Evolutionary conservation across 1,140 invertebrate species (phyloP), one percentile per base, ranked within the genome.

Genomic region (Drosophila ohnishii): DNA sequence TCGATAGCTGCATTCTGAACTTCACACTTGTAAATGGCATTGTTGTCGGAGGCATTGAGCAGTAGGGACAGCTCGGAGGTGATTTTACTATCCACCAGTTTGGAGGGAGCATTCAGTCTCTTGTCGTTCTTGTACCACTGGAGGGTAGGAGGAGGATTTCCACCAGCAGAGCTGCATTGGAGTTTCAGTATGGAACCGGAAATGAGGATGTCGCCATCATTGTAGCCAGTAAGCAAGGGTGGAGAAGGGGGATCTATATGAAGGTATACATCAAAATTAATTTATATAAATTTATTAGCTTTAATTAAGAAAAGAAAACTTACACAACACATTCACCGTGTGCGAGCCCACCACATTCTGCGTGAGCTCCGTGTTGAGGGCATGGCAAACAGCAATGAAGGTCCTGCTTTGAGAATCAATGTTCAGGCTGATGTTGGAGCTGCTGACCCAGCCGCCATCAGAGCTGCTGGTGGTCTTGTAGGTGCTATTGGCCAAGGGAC

Each of bases 271-370:
- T 22, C 13, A 22, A 5, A 13, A 14, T 55, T 4, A 22, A 59
- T 59, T 8, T 32, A 59, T 16, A 22, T 8, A 30, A 40, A 63
- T 40, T 19, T 4, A 3, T 22, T 28, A 25, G 14, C 6, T 51
- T 22, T 19, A 16, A 4, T 8, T 8, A 7, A 16, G 3, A 5
- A 9, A 8, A 4, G 0, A 11, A 3, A 78, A 96, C 97, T 97
- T 94, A 99, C 98, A 97, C 79, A 98, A 93, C 34, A 99, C 96
- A 87, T 96, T 97, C 78, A 98, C 96, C 2, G 96, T 97, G 82
- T 97, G 96, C 0, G 96, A 97, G 51, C 95, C 95, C 3, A 97
- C 95, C 19, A 97, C 96, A 74, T 96, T 97, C 88, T 97, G 96
- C 0, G 96, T 96, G 6, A 97, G 93, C 62, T 96, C 95, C 71